Evolutionary conservation across 2,113 vertebrate species (phyloP), one percentile per base, ranked within the genome.

Genomic region (Cynopterus brachyotis): DNA sequence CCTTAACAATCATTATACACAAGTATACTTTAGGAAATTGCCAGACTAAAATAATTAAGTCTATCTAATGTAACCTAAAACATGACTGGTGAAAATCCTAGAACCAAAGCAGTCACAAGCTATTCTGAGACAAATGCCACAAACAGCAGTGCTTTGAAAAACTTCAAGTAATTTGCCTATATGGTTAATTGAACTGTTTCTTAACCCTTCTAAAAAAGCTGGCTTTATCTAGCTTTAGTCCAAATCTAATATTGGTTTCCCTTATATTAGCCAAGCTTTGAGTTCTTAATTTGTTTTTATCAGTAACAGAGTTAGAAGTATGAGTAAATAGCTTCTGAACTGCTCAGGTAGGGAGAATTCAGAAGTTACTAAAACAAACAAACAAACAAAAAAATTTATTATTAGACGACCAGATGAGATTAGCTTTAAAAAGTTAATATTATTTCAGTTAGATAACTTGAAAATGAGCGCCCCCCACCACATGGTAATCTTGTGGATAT

Each of bases 41-140:
- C 35, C 70, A 96, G 64, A 95, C 10, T 55, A 90, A 93, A 87
- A 67, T 42, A 90, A 94, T 81, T 94, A 30, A 91, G 26, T 94
- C 69, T 60, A 90, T 92, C 28, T 87, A 90, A 73, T 79, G 12
- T 92, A 92, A 93, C 73, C 91, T 95, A 93, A 96, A 93, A 50
- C 15, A 66, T 6, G 24, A 93, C 40, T 69, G 62, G n/a, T 89
- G 20, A 95, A 92, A 90, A 92, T 62, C 30, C 64, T 92, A 89
- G 83, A 89, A 94, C 35, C 57, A 80, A 96, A 96, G 78, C 62
- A 80, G 60, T 78, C 67, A 85, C 19, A 82, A 85, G 57, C 32
- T 73, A 86, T 37, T 96, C 37, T 89, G 73, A 93, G 45, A 90
- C 69, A 96, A 96, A 89, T 72, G 53, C 10, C 50, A 90, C 60